A percentile compares a stretch with the other conserved stretches of the same genome.
These are phyloP conservation scores for Plestiodon gilberti DNA, from an alignment of 2,113 vertebrate species.

Conservation along the genomic window DNA sequence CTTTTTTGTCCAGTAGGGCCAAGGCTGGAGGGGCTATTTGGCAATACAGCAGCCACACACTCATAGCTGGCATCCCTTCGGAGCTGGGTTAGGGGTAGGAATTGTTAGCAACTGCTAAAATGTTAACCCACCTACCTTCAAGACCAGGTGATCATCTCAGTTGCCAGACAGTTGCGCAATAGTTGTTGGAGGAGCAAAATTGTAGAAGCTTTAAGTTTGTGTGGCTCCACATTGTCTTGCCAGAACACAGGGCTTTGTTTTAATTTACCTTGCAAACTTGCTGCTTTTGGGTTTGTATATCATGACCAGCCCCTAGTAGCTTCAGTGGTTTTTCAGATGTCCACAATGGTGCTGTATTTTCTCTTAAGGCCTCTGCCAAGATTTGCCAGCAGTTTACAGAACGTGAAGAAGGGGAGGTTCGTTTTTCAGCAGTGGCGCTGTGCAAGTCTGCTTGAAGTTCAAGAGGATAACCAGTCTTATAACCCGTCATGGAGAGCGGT, in stretches of 20 bases:
- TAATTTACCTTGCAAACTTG: background rate
- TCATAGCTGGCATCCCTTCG: too few species aligned
- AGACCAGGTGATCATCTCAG: too few species aligned
- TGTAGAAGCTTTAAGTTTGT: background rate
- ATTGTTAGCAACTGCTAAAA: too few species aligned
- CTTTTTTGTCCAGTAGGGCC: too few species aligned
- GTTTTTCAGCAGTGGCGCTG: constrained; percentile 94
- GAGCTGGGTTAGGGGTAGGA: too few species aligned
- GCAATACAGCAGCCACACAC: too few species aligned
- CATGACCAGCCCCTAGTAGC: background rate
- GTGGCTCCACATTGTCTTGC: background rate
- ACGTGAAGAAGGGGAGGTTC: constrained; percentile 91
- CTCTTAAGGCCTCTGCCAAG: constrained; percentile 87
- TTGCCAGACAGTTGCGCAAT: too few species aligned
- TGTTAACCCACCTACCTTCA: too few species aligned
- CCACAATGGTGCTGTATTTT: background rate
- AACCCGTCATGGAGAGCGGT: constrained; percentile 32
- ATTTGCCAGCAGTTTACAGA: constrained; percentile 92
- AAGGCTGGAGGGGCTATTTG: too few species aligned
- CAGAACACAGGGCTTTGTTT: background rate
- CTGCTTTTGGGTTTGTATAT: background rate
- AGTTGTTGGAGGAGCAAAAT: too few species aligned
- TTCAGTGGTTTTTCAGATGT: background rate
- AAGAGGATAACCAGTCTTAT: constrained; percentile 2
- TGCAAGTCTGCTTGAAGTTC: constrained; percentile 81